Conservation (phyloP, 2,888 invertebrate species). For the Congeria kusceri region DNA sequence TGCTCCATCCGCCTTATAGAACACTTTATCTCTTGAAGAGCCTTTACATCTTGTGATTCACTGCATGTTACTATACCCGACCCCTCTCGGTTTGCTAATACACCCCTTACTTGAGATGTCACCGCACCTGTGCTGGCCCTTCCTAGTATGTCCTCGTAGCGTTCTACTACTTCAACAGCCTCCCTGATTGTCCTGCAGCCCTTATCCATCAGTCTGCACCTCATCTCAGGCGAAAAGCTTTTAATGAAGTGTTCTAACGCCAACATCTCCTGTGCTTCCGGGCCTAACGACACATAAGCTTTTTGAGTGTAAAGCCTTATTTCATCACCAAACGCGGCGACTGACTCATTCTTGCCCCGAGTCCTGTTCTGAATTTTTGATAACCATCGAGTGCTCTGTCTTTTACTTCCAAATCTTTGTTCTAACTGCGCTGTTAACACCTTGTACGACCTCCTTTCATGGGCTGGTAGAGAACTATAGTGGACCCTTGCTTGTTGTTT, state of each 20-base stretch:
- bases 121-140: background rate
- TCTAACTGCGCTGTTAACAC: slow-evolving; percentile 5
- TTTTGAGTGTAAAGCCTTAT: slow-evolving; percentile 11
- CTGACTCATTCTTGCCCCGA: background rate
- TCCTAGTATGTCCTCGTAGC: slow-evolving; percentile 20
- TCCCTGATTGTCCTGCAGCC: slow-evolving; percentile 16
- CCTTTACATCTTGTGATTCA: background rate
- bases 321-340: slow-evolving; percentile 9
- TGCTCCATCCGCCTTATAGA: too few relatives aligned
- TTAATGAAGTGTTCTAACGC: slow-evolving; percentile 23
- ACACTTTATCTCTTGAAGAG: background rate
- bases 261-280: slow-evolving; percentile 20
- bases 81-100: too few relatives aligned
- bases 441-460: slow-evolving; percentile 16
- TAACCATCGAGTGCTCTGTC: slow-evolving; percentile 11
- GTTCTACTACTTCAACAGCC: slow-evolving; percentile 24
- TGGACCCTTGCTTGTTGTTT: slow-evolving; percentile 10
- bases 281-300: slow-evolving; percentile 4
- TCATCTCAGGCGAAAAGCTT: slow-evolving; percentile 9
- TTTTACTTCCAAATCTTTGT: slow-evolving; percentile 20
- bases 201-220: slow-evolving; percentile 21
- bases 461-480: slow-evolving; percentile 1
- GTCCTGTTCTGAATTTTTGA: slow-evolving; percentile 16
- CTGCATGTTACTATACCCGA: background rate
- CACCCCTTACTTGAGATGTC: background rate